Conservation (phyloP, 2,888 invertebrate species). For the Tetranychus truncatus region DNA sequence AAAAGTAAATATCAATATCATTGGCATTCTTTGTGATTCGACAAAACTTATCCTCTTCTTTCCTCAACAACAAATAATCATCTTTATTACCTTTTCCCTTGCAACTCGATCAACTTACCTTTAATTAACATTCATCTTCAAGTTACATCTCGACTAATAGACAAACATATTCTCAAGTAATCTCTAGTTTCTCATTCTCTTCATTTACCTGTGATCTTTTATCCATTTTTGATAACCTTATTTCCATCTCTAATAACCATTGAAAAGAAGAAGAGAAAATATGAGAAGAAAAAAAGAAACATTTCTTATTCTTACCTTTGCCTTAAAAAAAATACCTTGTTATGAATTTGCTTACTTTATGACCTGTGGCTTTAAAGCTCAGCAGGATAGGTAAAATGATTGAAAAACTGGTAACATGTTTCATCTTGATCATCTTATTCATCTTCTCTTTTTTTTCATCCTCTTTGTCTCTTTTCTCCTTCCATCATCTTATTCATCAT, state of each 20-base stretch:
- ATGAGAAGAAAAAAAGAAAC: too few relatives aligned
- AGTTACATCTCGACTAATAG: too few relatives aligned
- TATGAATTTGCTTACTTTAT: background rate
- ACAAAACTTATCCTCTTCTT: too few relatives aligned
- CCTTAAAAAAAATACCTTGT: background rate
- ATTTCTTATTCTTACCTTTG: background rate
- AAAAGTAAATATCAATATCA: too few relatives aligned
- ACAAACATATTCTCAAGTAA: too few relatives aligned
- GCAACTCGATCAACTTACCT: background rate
- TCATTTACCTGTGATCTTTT: background rate
- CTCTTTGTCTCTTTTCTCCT: background rate
- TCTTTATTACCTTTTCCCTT: background rate
- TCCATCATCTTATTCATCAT: conserved; percentile 3
- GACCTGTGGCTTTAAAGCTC: background rate
- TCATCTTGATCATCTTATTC: background rate
- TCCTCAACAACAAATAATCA: too few relatives aligned
- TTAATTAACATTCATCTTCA: background rate
- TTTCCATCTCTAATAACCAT: background rate
- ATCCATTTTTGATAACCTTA: background rate
- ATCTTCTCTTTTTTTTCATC: background rate
- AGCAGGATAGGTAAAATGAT: background rate
- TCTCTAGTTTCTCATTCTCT: background rate
- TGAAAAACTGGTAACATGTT: background rate
- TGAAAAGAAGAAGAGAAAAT: too few relatives aligned
- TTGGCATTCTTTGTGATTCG: too few relatives aligned